Conservation (phyloP, 2,113 vertebrate species). For the Sphyrna mokarran region DNA sequence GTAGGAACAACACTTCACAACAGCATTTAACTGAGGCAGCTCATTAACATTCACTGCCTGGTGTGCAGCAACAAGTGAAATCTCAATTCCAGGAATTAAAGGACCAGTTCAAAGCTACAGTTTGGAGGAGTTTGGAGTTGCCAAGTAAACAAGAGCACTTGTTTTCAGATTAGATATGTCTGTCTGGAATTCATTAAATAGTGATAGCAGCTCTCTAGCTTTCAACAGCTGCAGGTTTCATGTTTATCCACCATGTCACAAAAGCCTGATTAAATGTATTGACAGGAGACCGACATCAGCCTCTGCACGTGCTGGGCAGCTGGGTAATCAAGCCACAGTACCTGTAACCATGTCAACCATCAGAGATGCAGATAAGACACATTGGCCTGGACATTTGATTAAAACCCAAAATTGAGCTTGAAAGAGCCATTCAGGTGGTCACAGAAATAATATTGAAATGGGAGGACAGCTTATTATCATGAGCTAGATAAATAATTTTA, state of each 20-base stretch:
- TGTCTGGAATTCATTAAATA: neutral
- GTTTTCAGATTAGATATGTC: neutral
- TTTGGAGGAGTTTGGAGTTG: neutral
- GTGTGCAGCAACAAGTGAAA: neutral
- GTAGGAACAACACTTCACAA: neutral
- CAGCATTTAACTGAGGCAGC: neutral
- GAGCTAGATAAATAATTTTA: too few species aligned
- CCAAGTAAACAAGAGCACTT: neutral
- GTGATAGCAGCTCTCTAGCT: neutral
- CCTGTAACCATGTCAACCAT: slow-evolving; percentile 4
- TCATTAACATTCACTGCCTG: neutral
- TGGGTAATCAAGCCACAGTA: neutral
- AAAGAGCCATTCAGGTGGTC: neutral
- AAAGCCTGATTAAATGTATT: neutral
- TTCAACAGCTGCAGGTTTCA: neutral
- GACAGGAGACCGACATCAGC: neutral
- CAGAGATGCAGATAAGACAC: neutral
- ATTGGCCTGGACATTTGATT: neutral
- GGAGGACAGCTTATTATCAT: too few species aligned
- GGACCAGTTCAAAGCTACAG: neutral
- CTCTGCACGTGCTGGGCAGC: neutral
- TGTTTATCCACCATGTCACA: neutral
- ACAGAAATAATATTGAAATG: too few species aligned
- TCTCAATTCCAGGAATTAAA: neutral
- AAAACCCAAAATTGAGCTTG: neutral